phyloP scores from a whole-genome alignment of 2,113 vertebrate genomes.

The Tichodroma muraria region DNA sequence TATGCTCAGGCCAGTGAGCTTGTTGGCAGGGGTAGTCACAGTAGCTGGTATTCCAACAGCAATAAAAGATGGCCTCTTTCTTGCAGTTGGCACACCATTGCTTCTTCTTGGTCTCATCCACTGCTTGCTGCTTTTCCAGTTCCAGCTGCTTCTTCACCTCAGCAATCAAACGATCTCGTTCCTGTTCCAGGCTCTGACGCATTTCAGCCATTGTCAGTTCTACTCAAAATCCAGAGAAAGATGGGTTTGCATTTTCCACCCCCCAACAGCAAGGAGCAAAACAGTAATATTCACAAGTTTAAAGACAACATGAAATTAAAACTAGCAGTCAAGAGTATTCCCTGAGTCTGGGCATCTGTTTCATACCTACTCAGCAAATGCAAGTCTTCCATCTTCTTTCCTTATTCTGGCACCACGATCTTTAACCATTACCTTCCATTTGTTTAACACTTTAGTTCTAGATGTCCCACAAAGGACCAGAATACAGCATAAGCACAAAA shows the following conservation, averaged over 20 bases:
- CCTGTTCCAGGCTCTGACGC: constrained; percentile 96
- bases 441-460: neutral
- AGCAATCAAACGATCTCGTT: constrained; percentile 85
- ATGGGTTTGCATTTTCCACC: neutral
- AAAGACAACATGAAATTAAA: neutral
- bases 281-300: neutral
- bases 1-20: constrained; percentile 97
- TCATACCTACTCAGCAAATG: neutral
- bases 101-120: constrained; percentile 98
- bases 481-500: neutral
- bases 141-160: constrained; percentile 96
- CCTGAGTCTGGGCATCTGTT: neutral
- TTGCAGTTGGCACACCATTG: constrained; percentile 98
- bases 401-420: neutral
- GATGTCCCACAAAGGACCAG: neutral
- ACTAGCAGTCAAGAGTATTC: neutral
- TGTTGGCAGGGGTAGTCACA: constrained; percentile 98
- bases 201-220: constrained; percentile 98
- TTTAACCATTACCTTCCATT: neutral
- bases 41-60: constrained; percentile 98
- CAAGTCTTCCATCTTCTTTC: neutral
- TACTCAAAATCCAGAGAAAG: constrained; percentile 30
- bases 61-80: constrained; percentile 98
- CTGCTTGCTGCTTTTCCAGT: constrained; percentile 89
- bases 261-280: neutral